These are phyloP conservation scores for Drosophila mulleri DNA, from an alignment of 2,888 invertebrate genomes.

Conservation along the genomic window DNA sequence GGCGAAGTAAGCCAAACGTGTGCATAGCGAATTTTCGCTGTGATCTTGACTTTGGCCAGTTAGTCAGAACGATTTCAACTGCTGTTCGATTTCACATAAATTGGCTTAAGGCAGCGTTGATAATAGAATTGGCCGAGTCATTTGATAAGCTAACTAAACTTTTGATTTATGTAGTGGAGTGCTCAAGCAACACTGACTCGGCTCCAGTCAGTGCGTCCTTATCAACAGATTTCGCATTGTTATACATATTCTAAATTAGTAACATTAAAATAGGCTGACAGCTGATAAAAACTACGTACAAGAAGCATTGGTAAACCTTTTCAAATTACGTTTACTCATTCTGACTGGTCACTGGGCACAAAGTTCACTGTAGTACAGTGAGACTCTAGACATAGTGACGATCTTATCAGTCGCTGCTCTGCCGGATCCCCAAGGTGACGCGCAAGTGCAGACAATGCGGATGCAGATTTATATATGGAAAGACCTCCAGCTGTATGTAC, in stretches of 20 bases:
- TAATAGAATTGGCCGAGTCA: constrained; percentile 29
- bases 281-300: constrained; percentile 1
- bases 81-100: constrained; percentile 23
- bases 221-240: constrained; percentile 29
- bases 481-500: constrained; percentile 13
- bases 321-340: constrained; percentile 21
- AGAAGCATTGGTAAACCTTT: neutral
- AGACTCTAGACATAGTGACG: neutral
- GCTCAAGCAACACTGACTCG: neutral
- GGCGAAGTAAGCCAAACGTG: constrained; percentile 37
- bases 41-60: constrained; percentile 49
- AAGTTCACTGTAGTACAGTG: constrained; percentile 16
- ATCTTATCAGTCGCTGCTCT: constrained; percentile 17
- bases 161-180: constrained; percentile 34
- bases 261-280: constrained; percentile 15
- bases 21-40: constrained; percentile 9
- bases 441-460: constrained; percentile 32
- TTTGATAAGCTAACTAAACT: constrained; percentile 22
- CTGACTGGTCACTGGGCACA: constrained; percentile 17
- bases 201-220: constrained; percentile 17
- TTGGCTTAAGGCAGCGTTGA: constrained; percentile 21
- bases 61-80: constrained; percentile 5
- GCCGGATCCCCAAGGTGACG: constrained; percentile 10
- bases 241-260: constrained; percentile 25
- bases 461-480: constrained; percentile 35